Evolutionary conservation across 2,797 vertebrate genomes (phyloP).

Genomic region (Orestias chungarensis): DNA sequence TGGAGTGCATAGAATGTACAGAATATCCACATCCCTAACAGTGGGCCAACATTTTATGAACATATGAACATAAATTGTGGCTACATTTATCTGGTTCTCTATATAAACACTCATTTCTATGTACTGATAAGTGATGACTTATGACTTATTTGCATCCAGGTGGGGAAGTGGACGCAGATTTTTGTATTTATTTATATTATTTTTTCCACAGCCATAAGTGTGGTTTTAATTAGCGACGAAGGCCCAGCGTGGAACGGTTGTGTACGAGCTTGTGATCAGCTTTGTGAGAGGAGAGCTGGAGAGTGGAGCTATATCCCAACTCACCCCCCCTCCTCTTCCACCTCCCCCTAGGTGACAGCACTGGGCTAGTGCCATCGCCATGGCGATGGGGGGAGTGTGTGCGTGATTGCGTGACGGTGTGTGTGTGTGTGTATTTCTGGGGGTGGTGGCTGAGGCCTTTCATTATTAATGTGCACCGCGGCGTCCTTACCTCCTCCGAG

Average conservation of each 20-base stretch:
- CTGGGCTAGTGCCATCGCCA: constrained; percentile 85
- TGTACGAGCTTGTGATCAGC: constrained; percentile 74
- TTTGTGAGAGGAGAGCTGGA: constrained; percentile 71
- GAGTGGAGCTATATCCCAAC: constrained; percentile 76
- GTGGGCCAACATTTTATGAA: neutral
- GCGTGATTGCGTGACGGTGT: constrained; percentile 23
- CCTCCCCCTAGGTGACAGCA: constrained; percentile 74
- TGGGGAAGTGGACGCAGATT: constrained; percentile 66
- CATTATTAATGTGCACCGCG: constrained; percentile 88
- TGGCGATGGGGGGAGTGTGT: constrained; percentile 77
- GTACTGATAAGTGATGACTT: constrained; percentile 55
- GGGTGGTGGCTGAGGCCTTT: constrained; percentile 82
- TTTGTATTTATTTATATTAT: no score
- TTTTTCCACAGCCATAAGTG: constrained; percentile 55
- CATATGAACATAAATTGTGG: constrained; percentile 32
- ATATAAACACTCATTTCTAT: constrained; percentile 48
- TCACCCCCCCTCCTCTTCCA: constrained; percentile 50
- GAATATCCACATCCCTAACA: neutral
- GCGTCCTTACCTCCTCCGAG: constrained; percentile 85
- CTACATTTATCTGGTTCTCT: constrained; percentile 38
- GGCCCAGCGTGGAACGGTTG: constrained; percentile 66
- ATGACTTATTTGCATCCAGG: constrained; percentile 53
- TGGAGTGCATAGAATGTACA: neutral
- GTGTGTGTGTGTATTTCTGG: constrained; percentile 44
- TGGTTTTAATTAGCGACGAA: constrained; percentile 74